A percentile compares a stretch with the other conserved stretches of the same genome.
phyloP scores from a whole-genome alignment of 2,888 invertebrate genomes.

The Yponomeuta cagnagella region DNA sequence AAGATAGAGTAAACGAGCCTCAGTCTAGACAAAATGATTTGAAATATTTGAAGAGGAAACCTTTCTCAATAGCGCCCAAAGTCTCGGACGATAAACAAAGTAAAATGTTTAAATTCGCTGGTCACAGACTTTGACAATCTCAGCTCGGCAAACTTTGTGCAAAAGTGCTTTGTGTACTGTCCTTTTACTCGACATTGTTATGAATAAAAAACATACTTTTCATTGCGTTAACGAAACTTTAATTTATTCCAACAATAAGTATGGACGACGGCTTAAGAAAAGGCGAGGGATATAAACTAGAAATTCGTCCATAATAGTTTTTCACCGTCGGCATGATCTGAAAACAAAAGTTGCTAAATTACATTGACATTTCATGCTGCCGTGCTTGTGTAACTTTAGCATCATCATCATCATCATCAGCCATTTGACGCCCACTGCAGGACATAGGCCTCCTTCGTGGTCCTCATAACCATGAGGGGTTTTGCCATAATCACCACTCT shows the following conservation, averaged over 20 bases:
- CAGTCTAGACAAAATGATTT: neutral
- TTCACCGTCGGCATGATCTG: neutral
- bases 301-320: neutral
- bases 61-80: neutral
- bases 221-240: neutral
- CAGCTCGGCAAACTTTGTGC: slow-evolving; percentile 25
- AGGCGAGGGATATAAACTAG: neutral
- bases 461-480: too few relatives aligned
- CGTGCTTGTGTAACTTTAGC: neutral
- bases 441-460: too few relatives aligned
- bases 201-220: neutral
- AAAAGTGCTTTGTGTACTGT: neutral
- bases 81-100: slow-evolving; percentile 42
- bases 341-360: neutral
- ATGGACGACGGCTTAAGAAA: too few relatives aligned
- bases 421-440: too few relatives aligned
- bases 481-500: too few relatives aligned
- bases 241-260: neutral
- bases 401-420: too few relatives aligned
- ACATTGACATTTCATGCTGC: too few relatives aligned
- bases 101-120: slow-evolving; percentile 62
- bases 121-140: slow-evolving; percentile 38
- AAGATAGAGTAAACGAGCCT: neutral
- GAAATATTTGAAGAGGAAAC: neutral
- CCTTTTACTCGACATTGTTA: neutral